Percentiles rank a stretch among this genome's conserved stretches.
phyloP scores from a whole-genome alignment of 2,888 invertebrate species.

The Andrena minutula region DNA sequence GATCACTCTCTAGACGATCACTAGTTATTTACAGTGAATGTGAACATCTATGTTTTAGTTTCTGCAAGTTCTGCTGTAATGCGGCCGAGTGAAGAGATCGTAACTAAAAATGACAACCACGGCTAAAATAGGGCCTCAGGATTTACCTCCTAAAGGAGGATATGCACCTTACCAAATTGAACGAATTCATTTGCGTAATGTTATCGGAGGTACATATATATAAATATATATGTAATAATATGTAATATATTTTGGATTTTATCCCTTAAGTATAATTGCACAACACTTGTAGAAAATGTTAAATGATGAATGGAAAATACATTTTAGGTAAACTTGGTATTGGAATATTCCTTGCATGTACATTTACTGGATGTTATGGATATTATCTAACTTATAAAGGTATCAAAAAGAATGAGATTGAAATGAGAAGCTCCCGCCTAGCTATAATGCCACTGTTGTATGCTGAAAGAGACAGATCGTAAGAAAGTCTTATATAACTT shows the following conservation, averaged over 20 bases:
- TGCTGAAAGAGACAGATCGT: constrained; percentile 95
- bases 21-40: no score
- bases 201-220: constrained; percentile 73
- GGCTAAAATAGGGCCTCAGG: constrained; percentile 88
- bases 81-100: no score
- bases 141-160: constrained; percentile 97
- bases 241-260: not conserved
- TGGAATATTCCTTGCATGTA: constrained; percentile 82
- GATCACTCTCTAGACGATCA: no score
- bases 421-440: constrained; percentile 91
- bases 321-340: constrained; percentile 10
- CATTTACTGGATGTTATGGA: constrained; percentile 87
- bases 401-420: constrained; percentile 88
- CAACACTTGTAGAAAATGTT: not conserved
- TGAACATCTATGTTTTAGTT: no score
- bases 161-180: constrained; percentile 91
- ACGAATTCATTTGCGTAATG: constrained; percentile 85
- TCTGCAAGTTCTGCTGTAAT: no score
- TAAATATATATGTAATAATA: not conserved
- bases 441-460: constrained; percentile 91
- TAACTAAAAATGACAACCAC: constrained; percentile 78
- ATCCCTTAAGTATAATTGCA: not conserved
- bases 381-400: constrained; percentile 87
- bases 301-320: constrained; percentile 11
- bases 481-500: constrained; percentile 74